phyloP scores from a whole-genome alignment of 2,797 vertebrate species.

The Cichlasoma orientale region DNA sequence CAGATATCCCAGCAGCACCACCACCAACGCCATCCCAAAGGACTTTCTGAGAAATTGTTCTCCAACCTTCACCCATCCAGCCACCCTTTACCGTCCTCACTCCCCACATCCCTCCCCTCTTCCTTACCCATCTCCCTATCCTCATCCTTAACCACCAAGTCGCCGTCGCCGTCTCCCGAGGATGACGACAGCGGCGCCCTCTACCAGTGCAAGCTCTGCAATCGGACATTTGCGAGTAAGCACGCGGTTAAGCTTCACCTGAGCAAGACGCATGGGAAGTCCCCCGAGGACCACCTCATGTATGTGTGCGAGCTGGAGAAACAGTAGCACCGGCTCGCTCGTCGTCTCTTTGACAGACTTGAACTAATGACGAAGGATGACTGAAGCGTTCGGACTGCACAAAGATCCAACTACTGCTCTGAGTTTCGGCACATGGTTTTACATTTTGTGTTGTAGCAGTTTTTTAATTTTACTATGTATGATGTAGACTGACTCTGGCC shows the following conservation, averaged over 20 bases:
- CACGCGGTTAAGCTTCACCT: conserved; percentile 99
- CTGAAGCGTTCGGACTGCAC: conserved; percentile 84
- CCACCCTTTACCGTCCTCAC: conserved; percentile 78
- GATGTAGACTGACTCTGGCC: conserved; percentile 68
- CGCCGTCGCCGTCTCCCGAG: conserved; percentile 86
- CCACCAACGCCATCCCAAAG: conserved; percentile 87
- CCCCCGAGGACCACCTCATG: conserved; percentile 98
- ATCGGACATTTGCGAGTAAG: conserved; percentile 99
- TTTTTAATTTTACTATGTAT: conserved; percentile 34
- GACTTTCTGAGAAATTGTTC: conserved; percentile 93
- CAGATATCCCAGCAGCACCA: conserved; percentile 86
- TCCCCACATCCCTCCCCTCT: conserved; percentile 83
- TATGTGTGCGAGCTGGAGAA: conserved; percentile 96
- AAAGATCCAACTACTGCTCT: conserved; percentile 92
- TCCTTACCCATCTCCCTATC: conserved; percentile 72
- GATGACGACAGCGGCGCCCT: conserved; percentile 89
- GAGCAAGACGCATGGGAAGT: conserved; percentile 99
- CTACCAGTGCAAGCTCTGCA: conserved; percentile 99
- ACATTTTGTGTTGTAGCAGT: conserved; percentile 69
- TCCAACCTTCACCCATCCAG: conserved; percentile 74
- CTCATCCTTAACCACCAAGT: conserved; percentile 78
- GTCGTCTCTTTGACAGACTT: conserved; percentile 63
- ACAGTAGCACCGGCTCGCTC: conserved; percentile 86
- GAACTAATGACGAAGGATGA: conserved; percentile 69
- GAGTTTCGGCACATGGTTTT: conserved; percentile 90